These are phyloP conservation scores for Phyto melanocephala DNA, from an alignment of 2,888 invertebrate genomes.

Conservation along the genomic window DNA sequence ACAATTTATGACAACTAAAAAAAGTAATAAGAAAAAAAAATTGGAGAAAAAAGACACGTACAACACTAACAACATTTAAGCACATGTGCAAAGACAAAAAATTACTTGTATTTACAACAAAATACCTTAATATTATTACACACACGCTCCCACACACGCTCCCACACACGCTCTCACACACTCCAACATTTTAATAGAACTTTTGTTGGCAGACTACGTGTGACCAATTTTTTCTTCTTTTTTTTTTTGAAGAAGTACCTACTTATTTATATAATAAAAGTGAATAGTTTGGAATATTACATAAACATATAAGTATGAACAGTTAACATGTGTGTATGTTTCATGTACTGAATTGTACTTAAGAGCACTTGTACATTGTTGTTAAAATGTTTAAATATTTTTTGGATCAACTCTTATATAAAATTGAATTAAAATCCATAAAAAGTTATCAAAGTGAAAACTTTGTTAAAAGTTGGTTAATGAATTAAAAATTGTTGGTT, in stretches of 20 bases:
- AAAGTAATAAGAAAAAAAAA: neutral
- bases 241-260: no score
- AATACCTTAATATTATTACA: neutral
- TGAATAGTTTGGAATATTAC: neutral
- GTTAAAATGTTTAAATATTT: neutral
- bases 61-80: neutral
- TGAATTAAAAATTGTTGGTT: no score
- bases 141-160: no score
- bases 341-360: neutral
- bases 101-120: neutral
- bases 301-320: neutral
- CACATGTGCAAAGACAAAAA: neutral
- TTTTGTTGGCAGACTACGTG: neutral
- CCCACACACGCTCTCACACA: neutral
- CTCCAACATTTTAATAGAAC: neutral
- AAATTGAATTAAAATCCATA: neutral
- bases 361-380: neutral
- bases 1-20: constrained; percentile 33
- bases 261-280: neutral
- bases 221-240: neutral
- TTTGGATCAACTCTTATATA: no score
- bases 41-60: constrained; percentile 1
- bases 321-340: neutral
- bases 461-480: no score
- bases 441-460: neutral